phyloP scores from a whole-genome alignment of 2,888 invertebrate species.

The Netelia melanura region DNA sequence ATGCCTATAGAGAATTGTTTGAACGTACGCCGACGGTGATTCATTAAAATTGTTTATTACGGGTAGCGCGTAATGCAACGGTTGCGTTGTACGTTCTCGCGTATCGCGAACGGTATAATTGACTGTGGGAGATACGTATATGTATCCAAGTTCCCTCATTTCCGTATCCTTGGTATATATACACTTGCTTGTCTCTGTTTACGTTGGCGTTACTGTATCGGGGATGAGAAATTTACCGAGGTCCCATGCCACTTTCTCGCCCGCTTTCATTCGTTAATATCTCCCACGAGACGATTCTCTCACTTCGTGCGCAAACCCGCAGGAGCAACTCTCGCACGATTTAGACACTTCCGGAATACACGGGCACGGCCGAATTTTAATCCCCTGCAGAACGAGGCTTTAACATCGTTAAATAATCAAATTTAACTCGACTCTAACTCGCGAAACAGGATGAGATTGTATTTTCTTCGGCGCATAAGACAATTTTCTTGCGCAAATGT shows the following conservation, averaged over 20 bases:
- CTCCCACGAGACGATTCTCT: constrained; percentile 60
- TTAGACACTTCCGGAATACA: constrained; percentile 24
- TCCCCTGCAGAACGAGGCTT: neutral
- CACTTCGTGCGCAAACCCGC: constrained; percentile 30
- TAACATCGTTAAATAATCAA: neutral
- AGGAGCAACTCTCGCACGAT: constrained; percentile 20
- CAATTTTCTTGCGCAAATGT: too few species aligned
- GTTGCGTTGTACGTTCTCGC: constrained; percentile 28
- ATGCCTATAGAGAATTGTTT: constrained; percentile 15
- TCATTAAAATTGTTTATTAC: constrained; percentile 59
- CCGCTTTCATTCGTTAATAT: constrained; percentile 55
- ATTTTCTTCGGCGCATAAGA: too few species aligned
- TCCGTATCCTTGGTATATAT: constrained; percentile 20
- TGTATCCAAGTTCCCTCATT: constrained; percentile 36
- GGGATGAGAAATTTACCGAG: constrained; percentile 55
- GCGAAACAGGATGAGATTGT: too few species aligned
- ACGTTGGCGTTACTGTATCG: constrained; percentile 19
- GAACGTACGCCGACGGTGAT: constrained; percentile 23
- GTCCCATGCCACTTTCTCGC: constrained; percentile 62
- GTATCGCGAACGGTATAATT: constrained; percentile 38
- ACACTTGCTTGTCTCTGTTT: neutral
- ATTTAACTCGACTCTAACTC: neutral
- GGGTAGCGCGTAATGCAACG: constrained; percentile 2
- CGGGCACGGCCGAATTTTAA: neutral
- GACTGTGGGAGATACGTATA: constrained; percentile 47